Percentiles rank a stretch among this genome's conserved stretches.
Evolutionary conservation across 2,888 invertebrate genomes (phyloP).

Genomic region (Pasiphila rectangulata): DNA sequence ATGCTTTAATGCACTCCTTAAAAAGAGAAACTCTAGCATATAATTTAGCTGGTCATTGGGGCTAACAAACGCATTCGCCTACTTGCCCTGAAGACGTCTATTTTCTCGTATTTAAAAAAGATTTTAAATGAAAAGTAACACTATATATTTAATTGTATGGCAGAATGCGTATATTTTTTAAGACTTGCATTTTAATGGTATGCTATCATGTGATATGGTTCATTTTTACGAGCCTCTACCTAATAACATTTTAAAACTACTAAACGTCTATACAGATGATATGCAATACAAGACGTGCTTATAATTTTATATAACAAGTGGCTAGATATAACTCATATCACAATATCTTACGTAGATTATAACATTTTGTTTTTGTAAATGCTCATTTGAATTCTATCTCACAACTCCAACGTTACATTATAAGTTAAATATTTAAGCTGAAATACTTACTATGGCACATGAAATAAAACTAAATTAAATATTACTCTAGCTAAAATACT

Average conservation of each 20-base stretch:
- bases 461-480: constrained; percentile 54
- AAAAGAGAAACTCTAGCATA: no score
- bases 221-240: not conserved
- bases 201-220: no score
- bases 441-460: constrained; percentile 68
- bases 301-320: constrained; percentile 72
- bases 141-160: no score
- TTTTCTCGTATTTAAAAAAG: no score
- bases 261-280: constrained; percentile 67
- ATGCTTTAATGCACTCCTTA: no score
- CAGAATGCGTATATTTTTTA: no score
- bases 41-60: no score
- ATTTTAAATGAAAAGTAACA: no score
- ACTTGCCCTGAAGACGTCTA: no score
- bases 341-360: constrained; percentile 78
- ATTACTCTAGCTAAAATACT: constrained; percentile 28
- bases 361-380: constrained; percentile 59
- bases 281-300: constrained; percentile 78
- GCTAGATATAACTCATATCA: constrained; percentile 74
- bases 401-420: constrained; percentile 73
- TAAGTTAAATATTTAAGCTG: constrained; percentile 46
- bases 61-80: no score
- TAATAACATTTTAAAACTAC: constrained; percentile 42
- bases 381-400: constrained; percentile 70
- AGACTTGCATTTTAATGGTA: not conserved